Evolutionary conservation across 2,888 invertebrate species (phyloP).

Genomic region (Mesopsocus fuscifrons): DNA sequence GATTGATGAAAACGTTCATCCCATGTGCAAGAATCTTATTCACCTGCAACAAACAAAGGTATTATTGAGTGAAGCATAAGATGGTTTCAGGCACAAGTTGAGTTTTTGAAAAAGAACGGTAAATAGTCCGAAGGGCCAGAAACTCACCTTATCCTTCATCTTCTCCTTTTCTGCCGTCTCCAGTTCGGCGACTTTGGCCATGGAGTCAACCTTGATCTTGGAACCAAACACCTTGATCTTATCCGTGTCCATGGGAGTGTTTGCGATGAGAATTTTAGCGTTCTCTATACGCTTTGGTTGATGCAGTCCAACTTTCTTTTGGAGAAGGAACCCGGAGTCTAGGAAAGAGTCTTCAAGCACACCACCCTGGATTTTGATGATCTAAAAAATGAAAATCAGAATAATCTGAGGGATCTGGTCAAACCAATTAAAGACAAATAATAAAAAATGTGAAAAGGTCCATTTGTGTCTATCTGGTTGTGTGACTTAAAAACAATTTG

Average conservation of each 20-base stretch:
- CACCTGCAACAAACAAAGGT: too few species aligned
- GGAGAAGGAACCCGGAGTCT: slow-evolving; percentile 84
- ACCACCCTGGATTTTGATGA: slow-evolving; percentile 58
- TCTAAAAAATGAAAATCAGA: too few species aligned
- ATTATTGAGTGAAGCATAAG: too few species aligned
- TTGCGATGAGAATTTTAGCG: slow-evolving; percentile 91
- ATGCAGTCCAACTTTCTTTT: slow-evolving; percentile 93
- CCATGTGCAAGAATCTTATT: slow-evolving; percentile 78
- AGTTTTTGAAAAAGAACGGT: too few species aligned
- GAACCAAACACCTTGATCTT: slow-evolving; percentile 99
- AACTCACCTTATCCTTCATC: slow-evolving; percentile 99
- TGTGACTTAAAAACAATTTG: too few species aligned
- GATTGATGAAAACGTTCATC: slow-evolving; percentile 77
- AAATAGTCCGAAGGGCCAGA: too few species aligned
- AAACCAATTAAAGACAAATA: too few species aligned
- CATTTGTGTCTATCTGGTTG: too few species aligned
- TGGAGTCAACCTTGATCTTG: slow-evolving; percentile 77
- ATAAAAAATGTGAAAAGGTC: too few species aligned
- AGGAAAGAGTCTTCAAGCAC: slow-evolving; percentile 87
- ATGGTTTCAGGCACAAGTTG: too few species aligned
- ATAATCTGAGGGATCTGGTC: too few species aligned
- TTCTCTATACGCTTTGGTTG: slow-evolving; percentile 93
- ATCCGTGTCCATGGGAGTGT: slow-evolving; percentile 99
- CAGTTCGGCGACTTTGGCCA: slow-evolving; percentile 91
- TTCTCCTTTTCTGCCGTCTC: slow-evolving; percentile 98